Percentiles rank a stretch among this genome's conserved stretches.
Evolutionary conservation across 2,888 invertebrate species (phyloP).

Genomic region (Arge pagana): DNA sequence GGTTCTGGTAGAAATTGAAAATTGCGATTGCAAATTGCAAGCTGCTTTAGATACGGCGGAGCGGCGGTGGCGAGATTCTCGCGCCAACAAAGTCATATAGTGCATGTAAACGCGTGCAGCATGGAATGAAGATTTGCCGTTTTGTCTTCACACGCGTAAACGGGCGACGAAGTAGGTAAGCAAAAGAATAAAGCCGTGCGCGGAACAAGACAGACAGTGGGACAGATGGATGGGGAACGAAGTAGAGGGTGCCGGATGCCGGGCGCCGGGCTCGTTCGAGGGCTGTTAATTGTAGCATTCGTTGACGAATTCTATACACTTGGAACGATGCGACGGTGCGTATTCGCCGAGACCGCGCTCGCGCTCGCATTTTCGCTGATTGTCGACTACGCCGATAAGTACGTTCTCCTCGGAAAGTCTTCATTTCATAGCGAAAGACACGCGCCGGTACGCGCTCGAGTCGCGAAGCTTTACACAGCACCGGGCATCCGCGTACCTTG

Average conservation of each 20-base stretch:
- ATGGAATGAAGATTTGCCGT: constrained; percentile 56
- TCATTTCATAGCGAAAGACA: constrained; percentile 7
- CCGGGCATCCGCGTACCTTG: too few species aligned
- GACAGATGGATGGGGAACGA: constrained; percentile 7
- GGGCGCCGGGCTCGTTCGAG: constrained; percentile 42
- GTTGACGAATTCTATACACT: constrained; percentile 27
- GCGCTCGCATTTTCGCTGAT: not conserved
- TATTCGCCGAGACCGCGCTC: not conserved
- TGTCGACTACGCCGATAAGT: constrained; percentile 6
- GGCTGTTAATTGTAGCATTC: constrained; percentile 55
- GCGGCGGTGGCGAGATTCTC: constrained; percentile 31
- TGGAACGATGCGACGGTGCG: not conserved
- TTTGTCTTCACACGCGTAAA: constrained; percentile 47
- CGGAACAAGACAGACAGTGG: constrained; percentile 40
- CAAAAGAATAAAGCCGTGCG: constrained; percentile 36
- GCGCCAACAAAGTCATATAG: constrained; percentile 16
- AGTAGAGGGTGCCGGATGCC: constrained; percentile 17
- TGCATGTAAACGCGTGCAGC: constrained; percentile 20
- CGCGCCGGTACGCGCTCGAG: not conserved
- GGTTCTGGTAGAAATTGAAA: constrained; percentile 58
- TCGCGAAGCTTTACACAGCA: too few species aligned
- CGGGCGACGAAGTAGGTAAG: constrained; percentile 25
- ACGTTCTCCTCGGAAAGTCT: not conserved
- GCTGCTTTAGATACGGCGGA: constrained; percentile 54
- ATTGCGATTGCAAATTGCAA: constrained; percentile 59